Base-by-base conservation (phyloP, 2,113 vertebrate species). In the Bambusicola thoracicus region DNA sequence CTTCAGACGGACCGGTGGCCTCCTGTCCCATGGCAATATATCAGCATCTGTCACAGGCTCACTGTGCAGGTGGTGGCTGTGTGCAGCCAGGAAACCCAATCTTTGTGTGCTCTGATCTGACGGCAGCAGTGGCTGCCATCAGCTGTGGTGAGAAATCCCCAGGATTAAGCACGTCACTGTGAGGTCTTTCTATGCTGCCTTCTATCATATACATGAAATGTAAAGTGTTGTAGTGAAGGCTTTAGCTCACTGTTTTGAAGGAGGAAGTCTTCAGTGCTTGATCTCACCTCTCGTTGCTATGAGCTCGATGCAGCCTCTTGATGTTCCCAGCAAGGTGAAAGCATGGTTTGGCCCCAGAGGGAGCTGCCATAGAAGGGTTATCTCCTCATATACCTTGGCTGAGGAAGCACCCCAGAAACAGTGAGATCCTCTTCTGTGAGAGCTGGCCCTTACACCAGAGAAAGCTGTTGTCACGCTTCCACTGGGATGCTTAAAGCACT, bases 101-200 rank as follows among this genome's bases (percentile, higher is more conserved):
- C 66, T 15, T 69, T 2, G 8, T 15, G 67, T 25, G 48, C 30
- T 73, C 48, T 65, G 27, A 70, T 12, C 19, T 18, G 72, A 0
- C 0, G 65, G 63, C 0, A 0, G 8, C 27, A 13, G 38, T 75
- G 85, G 70, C 70, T 62, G 48, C 44, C 44, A 8, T 19, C 70
- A 68, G 62, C 27, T 73, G 87, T 1, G 11, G 53, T 8, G 53
- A 80, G 63, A 87, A 81, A 82, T 72, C 62, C 84, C 74, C 46
- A 0, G 3, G 58, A 56, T 75, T 65, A 85, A 48, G 46, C 22
- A 49, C 29, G 25, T 75, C 1, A 0, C 22, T 59, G 34, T 36
- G 29, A 61, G 10, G 34, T 68, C 44, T 89, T 89, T 79, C 43
- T 66, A 3, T 0, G 1, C 48, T 65, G 43, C 69, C 34, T 91